Base-by-base conservation (phyloP, 23 tunicate genomes). In the Halocynthia roretzi region DNA sequence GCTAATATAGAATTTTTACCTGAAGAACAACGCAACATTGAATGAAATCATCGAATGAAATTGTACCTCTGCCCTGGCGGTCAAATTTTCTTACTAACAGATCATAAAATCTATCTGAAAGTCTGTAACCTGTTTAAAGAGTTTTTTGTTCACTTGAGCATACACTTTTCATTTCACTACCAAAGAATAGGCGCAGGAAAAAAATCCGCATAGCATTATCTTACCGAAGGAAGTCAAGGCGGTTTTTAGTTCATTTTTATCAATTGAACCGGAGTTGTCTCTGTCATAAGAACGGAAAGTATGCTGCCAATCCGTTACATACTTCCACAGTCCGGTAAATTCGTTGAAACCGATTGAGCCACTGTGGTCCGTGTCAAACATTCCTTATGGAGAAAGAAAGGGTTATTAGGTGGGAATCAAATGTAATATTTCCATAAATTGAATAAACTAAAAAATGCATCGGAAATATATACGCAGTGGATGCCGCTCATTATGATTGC, bases 281-380 rank as follows among this genome's bases (percentile, higher is more conserved):
- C 97, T 62, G 55, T 91, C 97, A 62, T 91, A 91, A 9, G 71
- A 54, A 58, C 87, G 51, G 71, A 91, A 91, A n/a, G 97, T 91
- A 1, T 52, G 56, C 67, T 91, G 97, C 97, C 97, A 91, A 52
- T 91, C 91, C 14, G 97, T 91, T 10, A 91, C 97, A 77, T 91
- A 91, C 57, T 91, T 91, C 97, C 97, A 91, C 78, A 91, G 78
- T 0, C 97, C 97, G 21, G 90, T 68, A 58, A 91, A 91, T 56
- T 91, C 97, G 53, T 91, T 58, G 64, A 85, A 91, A 50, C 87
- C 87, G 53, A 91, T 91, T 12, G 97, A 75, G 18, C 97, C 97
- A 52, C 86, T 80, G 80, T 81, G 97, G 62, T 91, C 97, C 62
- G 82, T 90, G 64, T 91, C 97, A 75, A 91, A 91, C 97, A 91